phyloP scores from a whole-genome alignment of 2,888 invertebrate genomes.

The Resseliella maxima region DNA sequence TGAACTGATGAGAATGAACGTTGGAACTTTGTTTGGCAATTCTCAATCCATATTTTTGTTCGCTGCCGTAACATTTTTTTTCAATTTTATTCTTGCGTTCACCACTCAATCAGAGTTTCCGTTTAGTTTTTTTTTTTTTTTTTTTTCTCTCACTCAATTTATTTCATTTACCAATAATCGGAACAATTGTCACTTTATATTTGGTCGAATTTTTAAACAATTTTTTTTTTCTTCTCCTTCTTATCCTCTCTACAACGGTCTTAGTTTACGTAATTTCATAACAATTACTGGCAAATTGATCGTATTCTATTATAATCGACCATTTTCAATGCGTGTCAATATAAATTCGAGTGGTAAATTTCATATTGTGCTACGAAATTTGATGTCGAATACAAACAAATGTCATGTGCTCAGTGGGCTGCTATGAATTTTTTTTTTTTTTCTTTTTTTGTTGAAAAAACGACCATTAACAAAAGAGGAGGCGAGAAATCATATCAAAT shows the following conservation, averaged over 20 bases:
- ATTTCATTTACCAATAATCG: too few relatives aligned
- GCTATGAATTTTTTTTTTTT: not conserved
- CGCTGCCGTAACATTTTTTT: not conserved
- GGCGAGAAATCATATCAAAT: not conserved
- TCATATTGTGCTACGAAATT: not conserved
- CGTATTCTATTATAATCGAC: not conserved
- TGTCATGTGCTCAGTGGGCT: conserved; percentile 7
- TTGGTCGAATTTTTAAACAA: not conserved
- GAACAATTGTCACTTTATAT: conserved; percentile 25
- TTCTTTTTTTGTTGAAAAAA: too few relatives aligned
- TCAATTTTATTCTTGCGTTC: not conserved
- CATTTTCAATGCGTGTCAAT: not conserved
- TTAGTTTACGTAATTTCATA: not conserved
- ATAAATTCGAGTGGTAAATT: not conserved
- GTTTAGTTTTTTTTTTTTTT: too few relatives aligned
- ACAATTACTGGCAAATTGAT: not conserved
- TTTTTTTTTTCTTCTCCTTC: not conserved
- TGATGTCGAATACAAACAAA: not conserved
- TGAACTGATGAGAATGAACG: not conserved
- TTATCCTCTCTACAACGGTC: too few relatives aligned
- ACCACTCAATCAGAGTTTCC: too few relatives aligned
- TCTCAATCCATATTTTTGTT: too few relatives aligned
- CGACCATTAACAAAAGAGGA: conserved; percentile 7
- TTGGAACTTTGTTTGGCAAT: not conserved
- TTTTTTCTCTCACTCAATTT: too few relatives aligned